Base-by-base conservation (phyloP, 35 echinoderm and acorn worm species). In the Apostichopus californicus region DNA sequence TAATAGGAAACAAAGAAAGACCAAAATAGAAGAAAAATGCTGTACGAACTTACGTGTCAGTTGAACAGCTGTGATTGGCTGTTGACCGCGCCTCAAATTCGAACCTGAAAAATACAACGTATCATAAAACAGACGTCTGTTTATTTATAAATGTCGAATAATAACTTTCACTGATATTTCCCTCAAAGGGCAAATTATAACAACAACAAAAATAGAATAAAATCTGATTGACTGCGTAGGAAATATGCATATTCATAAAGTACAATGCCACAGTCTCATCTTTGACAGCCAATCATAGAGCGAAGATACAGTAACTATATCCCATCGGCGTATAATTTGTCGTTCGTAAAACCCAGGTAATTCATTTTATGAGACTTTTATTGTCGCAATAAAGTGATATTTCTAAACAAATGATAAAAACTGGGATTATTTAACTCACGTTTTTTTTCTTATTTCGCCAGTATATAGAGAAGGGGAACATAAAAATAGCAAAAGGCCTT, bases 321-420 rank as follows among this genome's bases (percentile, higher is more conserved):
- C 57, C 7, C 55, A 18, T 46, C 34, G 34, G 55, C 57, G 55
- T 55, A 59, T 85, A 85, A 58, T 85, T 59, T 85, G n/a, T 58
- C 18, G 55, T 58, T 56, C 81, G 23, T 59, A 59, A 58, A 85
- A 85, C 57, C 9, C 56, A 59, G 55, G 81, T 85, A 23, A 85
- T 59, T 21, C 81, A 59, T 58, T 85, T 85, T 85, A 85, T 85
- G 81, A 85, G 81, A 85, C 81, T 56, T 85, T 85, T 85, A 85
- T 56, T 55, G 81, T 57, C 6, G 81, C 55, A 85, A 85, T 85
- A 85, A 85, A 85, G 55, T 59, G 81, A 58, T 56, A 58, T 85
- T 85, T 85, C 81, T 85, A 85, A 85, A 85, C 81, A 85, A 58
- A 58, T 85, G 55, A 85, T 85, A 85, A 85, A 46, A 85, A 85